Evolutionary conservation across 2,888 invertebrate species (phyloP).

Genomic region (Pycnomerus fuliginosus): DNA sequence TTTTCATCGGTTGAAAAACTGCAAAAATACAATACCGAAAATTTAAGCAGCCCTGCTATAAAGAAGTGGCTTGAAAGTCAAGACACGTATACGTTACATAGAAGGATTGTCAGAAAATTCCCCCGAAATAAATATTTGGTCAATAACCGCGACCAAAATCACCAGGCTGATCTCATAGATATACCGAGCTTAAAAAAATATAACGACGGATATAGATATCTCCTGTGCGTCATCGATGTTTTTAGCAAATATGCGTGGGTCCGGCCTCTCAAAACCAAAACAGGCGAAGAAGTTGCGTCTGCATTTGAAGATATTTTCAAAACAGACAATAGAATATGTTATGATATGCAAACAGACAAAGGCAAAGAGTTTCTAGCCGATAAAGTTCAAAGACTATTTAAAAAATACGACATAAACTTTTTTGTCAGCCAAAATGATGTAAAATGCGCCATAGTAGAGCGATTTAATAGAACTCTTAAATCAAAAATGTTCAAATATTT

Average conservation of each 20-base stretch:
- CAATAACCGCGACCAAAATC: conserved; percentile 1
- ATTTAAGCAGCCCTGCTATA: conserved; percentile 37
- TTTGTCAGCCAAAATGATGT: conserved; percentile 31
- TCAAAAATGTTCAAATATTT: conserved; percentile 37
- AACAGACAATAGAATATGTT: conserved; percentile 8
- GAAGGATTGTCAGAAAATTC: conserved; percentile 4
- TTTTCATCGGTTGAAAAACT: conserved; percentile 9
- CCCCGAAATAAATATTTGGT: conserved; percentile 4
- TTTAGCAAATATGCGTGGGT: conserved; percentile 44
- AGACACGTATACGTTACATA: conserved; percentile 17
- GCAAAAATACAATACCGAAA: too few species aligned
- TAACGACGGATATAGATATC: conserved; percentile 11
- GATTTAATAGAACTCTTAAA: conserved; percentile 37
- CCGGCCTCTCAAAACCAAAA: conserved; percentile 36
- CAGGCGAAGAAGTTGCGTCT: conserved; percentile 28
- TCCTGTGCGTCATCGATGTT: conserved; percentile 34
- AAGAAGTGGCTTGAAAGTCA: conserved; percentile 28
- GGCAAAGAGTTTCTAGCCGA: conserved; percentile 13
- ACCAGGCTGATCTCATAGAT: conserved; percentile 28
- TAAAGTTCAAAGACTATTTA: conserved; percentile 11
- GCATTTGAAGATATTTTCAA: conserved; percentile 24
- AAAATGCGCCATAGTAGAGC: conserved; percentile 40
- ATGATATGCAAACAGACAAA: conserved; percentile 12
- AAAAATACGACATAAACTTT: conserved; percentile 12
- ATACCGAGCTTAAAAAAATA: conserved; percentile 33